Conservation (phyloP, 2,888 invertebrate genomes). For the Seira ritae region DNA sequence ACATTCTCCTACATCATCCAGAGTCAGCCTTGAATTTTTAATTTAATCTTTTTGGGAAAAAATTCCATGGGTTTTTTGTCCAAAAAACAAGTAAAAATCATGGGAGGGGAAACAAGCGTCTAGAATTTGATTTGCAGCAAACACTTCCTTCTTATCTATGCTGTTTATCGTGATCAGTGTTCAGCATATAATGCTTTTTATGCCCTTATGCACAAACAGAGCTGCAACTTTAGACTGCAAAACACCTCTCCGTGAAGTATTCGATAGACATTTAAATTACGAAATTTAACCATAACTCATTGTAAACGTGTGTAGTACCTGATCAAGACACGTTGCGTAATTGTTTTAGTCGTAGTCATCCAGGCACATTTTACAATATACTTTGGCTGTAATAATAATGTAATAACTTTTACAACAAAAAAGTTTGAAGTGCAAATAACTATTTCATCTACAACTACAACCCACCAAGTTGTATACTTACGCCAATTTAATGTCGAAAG, state of each 20-base stretch:
- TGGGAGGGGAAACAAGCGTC: constrained; percentile 1
- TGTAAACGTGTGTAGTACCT: neutral
- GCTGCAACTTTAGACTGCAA: neutral
- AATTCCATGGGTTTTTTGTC: neutral
- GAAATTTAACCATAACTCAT: constrained; percentile 20
- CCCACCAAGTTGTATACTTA: too few species aligned
- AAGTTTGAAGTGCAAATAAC: neutral
- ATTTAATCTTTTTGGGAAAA: neutral
- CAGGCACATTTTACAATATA: neutral
- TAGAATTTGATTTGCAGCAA: neutral
- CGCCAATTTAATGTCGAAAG: too few species aligned
- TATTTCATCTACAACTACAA: too few species aligned
- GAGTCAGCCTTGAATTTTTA: neutral
- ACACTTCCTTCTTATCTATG: constrained; percentile 1
- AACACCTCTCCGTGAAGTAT: neutral
- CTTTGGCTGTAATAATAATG: neutral
- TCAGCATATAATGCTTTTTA: neutral
- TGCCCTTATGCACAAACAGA: neutral
- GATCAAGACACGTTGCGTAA: neutral
- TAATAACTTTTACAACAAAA: neutral
- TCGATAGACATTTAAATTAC: neutral
- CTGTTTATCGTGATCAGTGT: neutral
- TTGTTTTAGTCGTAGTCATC: neutral
- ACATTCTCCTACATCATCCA: neutral
- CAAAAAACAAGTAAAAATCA: constrained; percentile 1